A percentile compares a stretch with the other conserved stretches of the same genome.
phyloP scores from a whole-genome alignment of 2,888 invertebrate genomes.

The Julus scandinavius region DNA sequence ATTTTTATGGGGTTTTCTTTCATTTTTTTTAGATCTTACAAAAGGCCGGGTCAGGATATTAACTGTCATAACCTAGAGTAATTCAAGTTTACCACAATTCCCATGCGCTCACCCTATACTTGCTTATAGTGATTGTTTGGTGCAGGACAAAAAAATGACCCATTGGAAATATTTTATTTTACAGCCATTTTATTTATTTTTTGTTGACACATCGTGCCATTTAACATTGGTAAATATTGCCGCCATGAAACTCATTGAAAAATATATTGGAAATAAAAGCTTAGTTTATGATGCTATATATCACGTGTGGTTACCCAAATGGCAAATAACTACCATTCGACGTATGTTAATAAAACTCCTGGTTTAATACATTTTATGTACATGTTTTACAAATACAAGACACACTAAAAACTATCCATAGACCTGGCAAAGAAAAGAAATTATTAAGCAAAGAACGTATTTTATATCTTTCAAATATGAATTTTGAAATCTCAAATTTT shows the following conservation, averaged over 20 bases:
- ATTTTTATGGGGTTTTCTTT: conserved; percentile 20
- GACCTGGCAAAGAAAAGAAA: too few species aligned
- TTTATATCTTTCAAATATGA: too few species aligned
- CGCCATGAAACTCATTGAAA: not conserved
- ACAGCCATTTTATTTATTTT: too few species aligned
- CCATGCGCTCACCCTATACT: not conserved
- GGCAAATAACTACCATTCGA: not conserved
- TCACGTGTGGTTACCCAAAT: not conserved
- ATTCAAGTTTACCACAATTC: not conserved
- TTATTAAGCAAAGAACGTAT: too few species aligned
- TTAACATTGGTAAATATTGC: not conserved
- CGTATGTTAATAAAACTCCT: too few species aligned
- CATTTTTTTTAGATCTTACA: not conserved
- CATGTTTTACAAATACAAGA: too few species aligned
- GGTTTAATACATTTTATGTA: too few species aligned
- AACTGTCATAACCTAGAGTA: not conserved
- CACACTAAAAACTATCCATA: too few species aligned
- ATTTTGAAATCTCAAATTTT: too few species aligned
- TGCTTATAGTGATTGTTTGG: not conserved
- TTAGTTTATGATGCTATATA: not conserved
- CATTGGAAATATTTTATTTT: too few species aligned
- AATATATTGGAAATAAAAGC: not conserved
- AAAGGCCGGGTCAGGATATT: not conserved
- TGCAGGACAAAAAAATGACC: too few species aligned
- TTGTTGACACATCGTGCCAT: not conserved